phyloP scores from a whole-genome alignment of 1,140 invertebrate species.

The Scaptomyza graminum region DNA sequence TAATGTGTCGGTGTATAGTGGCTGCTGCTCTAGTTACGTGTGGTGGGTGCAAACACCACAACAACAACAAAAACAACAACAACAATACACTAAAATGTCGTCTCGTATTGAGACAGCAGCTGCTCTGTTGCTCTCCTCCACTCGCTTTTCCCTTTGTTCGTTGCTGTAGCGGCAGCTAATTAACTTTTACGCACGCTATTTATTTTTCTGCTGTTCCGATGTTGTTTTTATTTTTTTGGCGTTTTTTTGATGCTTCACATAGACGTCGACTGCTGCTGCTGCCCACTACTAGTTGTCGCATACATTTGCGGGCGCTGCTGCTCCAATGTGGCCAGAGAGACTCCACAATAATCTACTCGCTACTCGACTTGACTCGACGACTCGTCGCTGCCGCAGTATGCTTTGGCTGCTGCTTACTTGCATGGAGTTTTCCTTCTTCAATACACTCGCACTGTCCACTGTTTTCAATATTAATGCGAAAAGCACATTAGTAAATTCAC shows the following conservation, averaged over 20 bases:
- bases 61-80: constrained; percentile 54
- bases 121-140: constrained; percentile 27
- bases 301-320: constrained; percentile 53
- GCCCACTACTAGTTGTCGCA: constrained; percentile 45
- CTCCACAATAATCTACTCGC: constrained; percentile 47
- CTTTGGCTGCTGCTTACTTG: constrained; percentile 44
- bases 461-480: constrained; percentile 4
- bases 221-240: constrained; percentile 26
- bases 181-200: constrained; percentile 56
- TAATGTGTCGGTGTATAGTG: constrained; percentile 26
- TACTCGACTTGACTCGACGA: constrained; percentile 27
- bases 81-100: constrained; percentile 26
- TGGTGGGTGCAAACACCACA: constrained; percentile 76
- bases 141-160: constrained; percentile 25
- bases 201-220: constrained; percentile 27
- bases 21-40: constrained; percentile 56
- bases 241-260: constrained; percentile 47
- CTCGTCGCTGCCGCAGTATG: constrained; percentile 50
- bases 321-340: constrained; percentile 55
- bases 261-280: constrained; percentile 34
- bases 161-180: constrained; percentile 43
- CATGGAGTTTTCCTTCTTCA: constrained; percentile 24
- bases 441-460: constrained; percentile 13
- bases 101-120: constrained; percentile 34
- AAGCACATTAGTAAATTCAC: constrained; percentile 11